Base-by-base conservation (phyloP, 2,797 vertebrate species). In the Cirrhinus mrigala region DNA sequence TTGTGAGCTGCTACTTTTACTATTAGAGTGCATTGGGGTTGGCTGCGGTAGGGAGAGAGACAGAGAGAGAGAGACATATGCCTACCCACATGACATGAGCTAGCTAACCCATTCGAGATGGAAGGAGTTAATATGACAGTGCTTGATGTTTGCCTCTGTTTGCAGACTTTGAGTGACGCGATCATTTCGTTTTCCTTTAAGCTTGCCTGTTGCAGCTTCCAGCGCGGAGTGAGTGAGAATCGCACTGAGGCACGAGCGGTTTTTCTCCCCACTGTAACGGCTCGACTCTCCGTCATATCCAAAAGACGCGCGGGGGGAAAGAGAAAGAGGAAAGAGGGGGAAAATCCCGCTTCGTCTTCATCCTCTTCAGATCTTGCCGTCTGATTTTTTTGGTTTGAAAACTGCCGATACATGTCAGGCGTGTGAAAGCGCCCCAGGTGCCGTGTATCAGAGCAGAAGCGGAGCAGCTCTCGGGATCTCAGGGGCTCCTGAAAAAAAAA, bases 141-240 rank as follows among this genome's bases (percentile, higher is more conserved):
- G 94, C 90, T 93, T 93, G 91, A 95, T 92, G 93, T 95, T 94
- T 94, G 93, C 90, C 92, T 92, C 93, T 94, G 93, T 94, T 95
- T 95, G 95, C 95, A 93, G 95, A 96, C 95, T 96, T 96, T 95
- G 95, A 97, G 96, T 97, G 97, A 98, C 97, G 95, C 96, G 95
- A 95, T 96, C 95, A 92, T 96, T 96, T 97, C 93, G 93, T 92
- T 96, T 96, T 96, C 96, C 95, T 94, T 95, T 95, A 94, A 97
- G 97, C 96, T 97, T 91, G 96, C 97, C 97, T 97, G 97, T 97
- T 97, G 97, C 97, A 95, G 96, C 94, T 95, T 86, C 94, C 94
- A 93, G 93, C 94, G 94, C 94, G 93, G 93, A 93, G 90, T 91
- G 92, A 92, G 84, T 50, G 77, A 91, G 91, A 92, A 93, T 91